A percentile compares a stretch with the other conserved stretches of the same genome.
phyloP scores from a whole-genome alignment of 2,888 invertebrate species.

The Limnephilus auricula region DNA sequence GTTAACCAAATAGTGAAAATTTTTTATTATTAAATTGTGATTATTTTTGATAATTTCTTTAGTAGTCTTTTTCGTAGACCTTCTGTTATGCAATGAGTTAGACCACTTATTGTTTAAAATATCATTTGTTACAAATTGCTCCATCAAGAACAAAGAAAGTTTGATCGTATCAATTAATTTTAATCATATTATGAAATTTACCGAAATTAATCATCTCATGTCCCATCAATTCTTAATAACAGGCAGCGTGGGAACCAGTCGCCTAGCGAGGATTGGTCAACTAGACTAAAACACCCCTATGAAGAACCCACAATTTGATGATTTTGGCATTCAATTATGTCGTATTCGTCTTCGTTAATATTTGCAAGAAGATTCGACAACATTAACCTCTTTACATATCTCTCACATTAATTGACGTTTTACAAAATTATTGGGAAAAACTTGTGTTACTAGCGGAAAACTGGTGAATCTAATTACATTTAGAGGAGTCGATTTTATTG shows the following conservation, averaged over 20 bases:
- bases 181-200: neutral
- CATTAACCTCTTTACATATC: too few relatives aligned
- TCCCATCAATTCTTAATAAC: neutral
- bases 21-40: neutral
- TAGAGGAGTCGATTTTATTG: too few relatives aligned
- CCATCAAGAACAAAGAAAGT: neutral
- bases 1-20: neutral
- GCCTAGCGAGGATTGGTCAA: too few relatives aligned
- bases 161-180: neutral
- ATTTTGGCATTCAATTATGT: too few relatives aligned
- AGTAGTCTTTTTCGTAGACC: neutral
- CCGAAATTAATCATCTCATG: neutral
- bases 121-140: neutral
- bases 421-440: too few relatives aligned
- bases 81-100: neutral
- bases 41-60: neutral
- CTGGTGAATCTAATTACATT: too few relatives aligned
- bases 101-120: neutral
- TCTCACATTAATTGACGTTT: too few relatives aligned
- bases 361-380: too few relatives aligned
- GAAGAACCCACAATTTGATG: too few relatives aligned
- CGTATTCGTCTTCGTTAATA: too few relatives aligned
- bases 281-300: too few relatives aligned
- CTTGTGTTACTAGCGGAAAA: too few relatives aligned
- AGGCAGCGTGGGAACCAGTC: neutral